These are phyloP conservation scores for Thamnaconus septentrionalis DNA, from an alignment of 2,113 vertebrate genomes.

Conservation along the genomic window DNA sequence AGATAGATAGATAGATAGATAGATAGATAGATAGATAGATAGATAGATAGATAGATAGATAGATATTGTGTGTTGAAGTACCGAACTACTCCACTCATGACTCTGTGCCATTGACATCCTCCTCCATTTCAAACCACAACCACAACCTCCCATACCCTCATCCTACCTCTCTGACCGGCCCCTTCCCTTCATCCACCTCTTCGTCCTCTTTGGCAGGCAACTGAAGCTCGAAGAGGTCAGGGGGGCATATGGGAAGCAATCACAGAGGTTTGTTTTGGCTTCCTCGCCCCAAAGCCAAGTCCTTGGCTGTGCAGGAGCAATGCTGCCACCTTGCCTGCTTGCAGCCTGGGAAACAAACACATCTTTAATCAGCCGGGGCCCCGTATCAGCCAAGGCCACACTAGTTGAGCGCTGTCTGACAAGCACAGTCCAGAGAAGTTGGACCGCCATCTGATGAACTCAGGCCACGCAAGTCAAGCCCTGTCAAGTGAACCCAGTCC, in stretches of 20 bases:
- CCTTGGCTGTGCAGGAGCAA: conserved; percentile 64
- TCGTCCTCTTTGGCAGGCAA: conserved; percentile 57
- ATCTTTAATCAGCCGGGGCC: conserved; percentile 68
- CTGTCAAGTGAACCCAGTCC: conserved; percentile 63
- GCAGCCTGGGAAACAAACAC: conserved; percentile 75
- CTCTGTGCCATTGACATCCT: conserved; percentile 26
- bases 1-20: neutral
- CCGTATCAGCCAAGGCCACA: conserved; percentile 64
- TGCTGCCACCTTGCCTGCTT: conserved; percentile 71
- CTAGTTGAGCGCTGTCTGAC: conserved; percentile 61
- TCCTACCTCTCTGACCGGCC: conserved; percentile 13
- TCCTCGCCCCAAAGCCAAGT: conserved; percentile 51
- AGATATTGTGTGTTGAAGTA: conserved; percentile 28
- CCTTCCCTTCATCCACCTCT: conserved; percentile 31
- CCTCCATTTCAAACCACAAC: conserved; percentile 27
- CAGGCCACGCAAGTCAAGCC: conserved; percentile 61
- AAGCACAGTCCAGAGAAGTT: conserved; percentile 49
- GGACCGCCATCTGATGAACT: conserved; percentile 60
- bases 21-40: neutral
- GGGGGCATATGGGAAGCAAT: conserved; percentile 73
- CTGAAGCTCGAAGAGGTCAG: conserved; percentile 67
- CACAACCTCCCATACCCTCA: conserved; percentile 27
- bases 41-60: conserved; percentile 11
- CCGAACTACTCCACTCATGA: conserved; percentile 32
- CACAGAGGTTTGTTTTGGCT: conserved; percentile 76